phyloP scores from a whole-genome alignment of 2,888 invertebrate species.

The Drosophila engyochracea region DNA sequence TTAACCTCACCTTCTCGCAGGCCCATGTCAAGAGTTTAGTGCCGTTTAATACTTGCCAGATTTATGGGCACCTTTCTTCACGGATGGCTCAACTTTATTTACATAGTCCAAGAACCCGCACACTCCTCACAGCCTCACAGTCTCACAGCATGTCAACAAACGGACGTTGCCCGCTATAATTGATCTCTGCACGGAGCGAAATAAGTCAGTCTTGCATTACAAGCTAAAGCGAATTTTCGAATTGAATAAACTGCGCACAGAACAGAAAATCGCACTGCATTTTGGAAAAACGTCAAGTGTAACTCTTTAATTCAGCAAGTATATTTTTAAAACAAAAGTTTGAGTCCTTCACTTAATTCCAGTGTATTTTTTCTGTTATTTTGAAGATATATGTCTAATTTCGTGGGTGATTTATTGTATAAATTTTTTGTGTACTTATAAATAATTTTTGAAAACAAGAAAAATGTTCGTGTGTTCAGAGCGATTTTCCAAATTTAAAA shows the following conservation, averaged over 20 bases:
- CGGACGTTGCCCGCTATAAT: conserved; percentile 68
- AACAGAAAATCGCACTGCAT: background rate
- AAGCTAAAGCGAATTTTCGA: background rate
- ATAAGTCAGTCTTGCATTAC: background rate
- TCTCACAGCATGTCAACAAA: conserved; percentile 74
- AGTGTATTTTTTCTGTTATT: background rate
- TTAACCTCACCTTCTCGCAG: conserved; percentile 7
- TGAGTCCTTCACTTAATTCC: too few species aligned
- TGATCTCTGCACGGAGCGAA: conserved; percentile 58
- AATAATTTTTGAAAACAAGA: background rate
- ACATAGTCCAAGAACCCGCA: conserved; percentile 59
- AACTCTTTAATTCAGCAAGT: background rate
- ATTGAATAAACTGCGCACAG: background rate
- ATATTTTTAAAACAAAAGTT: background rate
- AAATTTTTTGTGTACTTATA: background rate
- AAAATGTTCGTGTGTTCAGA: background rate
- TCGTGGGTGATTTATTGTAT: background rate
- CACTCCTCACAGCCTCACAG: conserved; percentile 35
- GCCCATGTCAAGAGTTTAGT: conserved; percentile 44
- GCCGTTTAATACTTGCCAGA: conserved; percentile 62
- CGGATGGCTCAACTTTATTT: conserved; percentile 58
- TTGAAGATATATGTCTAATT: background rate
- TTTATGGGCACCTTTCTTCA: conserved; percentile 65
- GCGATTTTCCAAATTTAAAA: background rate
- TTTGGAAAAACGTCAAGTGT: background rate